Base-by-base conservation (phyloP, 2,113 vertebrate species). In the Perca fluviatilis region DNA sequence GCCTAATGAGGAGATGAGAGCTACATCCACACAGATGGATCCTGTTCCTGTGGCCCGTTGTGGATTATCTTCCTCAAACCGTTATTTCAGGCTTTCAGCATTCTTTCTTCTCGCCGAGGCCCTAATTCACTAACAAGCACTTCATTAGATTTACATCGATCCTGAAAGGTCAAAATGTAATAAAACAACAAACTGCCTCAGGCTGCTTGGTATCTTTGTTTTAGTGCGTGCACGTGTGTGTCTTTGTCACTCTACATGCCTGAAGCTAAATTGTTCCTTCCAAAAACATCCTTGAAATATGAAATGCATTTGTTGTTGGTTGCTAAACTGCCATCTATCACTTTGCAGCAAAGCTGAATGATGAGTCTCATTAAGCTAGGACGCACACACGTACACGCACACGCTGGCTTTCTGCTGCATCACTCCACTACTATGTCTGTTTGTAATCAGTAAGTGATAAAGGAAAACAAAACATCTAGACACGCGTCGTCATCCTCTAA, bases 11-110 rank as follows among this genome's bases (percentile, higher is more conserved):
- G 90, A 93, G 94, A 91, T 94, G 93, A 95, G 91, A 89, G 93
- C 84, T 79, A 92, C 92, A 92, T 93, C 93, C 93, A 93, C 88
- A 84, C 93, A 94, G 94, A 90, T 95, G 94, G 93, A 93, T 94
- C 93, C 93, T 90, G 65, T 94, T 91, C 88, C 89, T 70, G 78
- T 77, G 75, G 71, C 68, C 80, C 77, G 19, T 40, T 68, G 85
- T 62, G 80, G 78, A 73, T 86, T 58, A 70, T 88, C 89, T 86
- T 88, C 87, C 82, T 89, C 81, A 18, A 54, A 70, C 86, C 73
- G 63, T 79, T 88, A 86, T 90, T 83, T 75, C 69, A 74, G 81
- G 75, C 25, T 80, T 64, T 74, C 67, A 81, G 63, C 50, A 23
- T 36, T 74, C 46, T 1, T 49, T 30, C 30, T 18, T 47, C 11